A percentile compares a stretch with the other conserved stretches of the same genome.
Evolutionary conservation across 2,113 vertebrate genomes (phyloP).

Genomic region (Sorex araneus): DNA sequence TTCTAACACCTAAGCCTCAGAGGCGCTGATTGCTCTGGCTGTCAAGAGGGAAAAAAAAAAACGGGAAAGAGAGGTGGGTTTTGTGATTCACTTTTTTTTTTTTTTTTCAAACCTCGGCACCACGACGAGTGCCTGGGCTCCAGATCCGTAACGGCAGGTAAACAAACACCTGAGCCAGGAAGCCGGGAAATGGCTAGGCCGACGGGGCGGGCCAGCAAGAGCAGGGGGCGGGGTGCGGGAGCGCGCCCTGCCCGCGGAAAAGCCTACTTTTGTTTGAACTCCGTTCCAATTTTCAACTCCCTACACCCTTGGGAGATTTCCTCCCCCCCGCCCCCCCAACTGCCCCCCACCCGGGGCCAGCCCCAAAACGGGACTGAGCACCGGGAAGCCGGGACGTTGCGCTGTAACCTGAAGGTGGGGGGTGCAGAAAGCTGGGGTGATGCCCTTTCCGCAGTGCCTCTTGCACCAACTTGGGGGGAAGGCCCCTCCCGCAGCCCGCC

Average conservation of each 20-base stretch:
- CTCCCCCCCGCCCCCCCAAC: too few relatives aligned
- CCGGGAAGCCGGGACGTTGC: too few relatives aligned
- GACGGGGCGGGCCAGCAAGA: too few relatives aligned
- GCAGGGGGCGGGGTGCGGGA: not conserved
- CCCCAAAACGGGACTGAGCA: not conserved
- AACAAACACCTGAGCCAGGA: conserved; percentile 73
- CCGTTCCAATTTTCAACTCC: not conserved
- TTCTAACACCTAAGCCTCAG: not conserved
- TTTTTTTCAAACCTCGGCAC: conserved; percentile 44
- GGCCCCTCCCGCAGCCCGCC: not conserved
- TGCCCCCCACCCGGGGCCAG: not conserved
- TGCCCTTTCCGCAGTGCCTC: not conserved
- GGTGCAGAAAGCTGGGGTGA: not conserved
- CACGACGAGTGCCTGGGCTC: not conserved
- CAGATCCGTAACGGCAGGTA: conserved; percentile 7
- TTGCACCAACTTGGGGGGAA: not conserved
- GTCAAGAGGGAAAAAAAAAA: conserved; percentile 40
- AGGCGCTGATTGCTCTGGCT: conserved; percentile 7
- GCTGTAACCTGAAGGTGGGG: not conserved
- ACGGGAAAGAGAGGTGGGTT: not conserved
- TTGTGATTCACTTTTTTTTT: not conserved
- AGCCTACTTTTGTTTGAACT: conserved; percentile 60
- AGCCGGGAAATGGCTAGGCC: not conserved
- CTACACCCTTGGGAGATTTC: not conserved
- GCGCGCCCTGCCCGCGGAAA: not conserved